These are phyloP conservation scores for Tricholaema leucomelas DNA, from an alignment of 2,113 vertebrate genomes.

Conservation along the genomic window DNA sequence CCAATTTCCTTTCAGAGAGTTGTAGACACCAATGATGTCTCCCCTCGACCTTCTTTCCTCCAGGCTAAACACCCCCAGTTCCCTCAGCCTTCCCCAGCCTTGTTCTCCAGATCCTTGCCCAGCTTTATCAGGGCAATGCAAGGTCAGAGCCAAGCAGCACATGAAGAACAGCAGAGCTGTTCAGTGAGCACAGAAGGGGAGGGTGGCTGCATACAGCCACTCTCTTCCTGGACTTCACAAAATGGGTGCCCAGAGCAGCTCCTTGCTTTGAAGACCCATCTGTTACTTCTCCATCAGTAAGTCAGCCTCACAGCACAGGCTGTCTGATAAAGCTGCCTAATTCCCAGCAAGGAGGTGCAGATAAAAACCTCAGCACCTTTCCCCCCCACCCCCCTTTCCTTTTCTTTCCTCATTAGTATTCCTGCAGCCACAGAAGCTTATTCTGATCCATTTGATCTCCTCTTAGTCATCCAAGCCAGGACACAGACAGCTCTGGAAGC, in stretches of 20 bases:
- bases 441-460: not conserved
- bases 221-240: rapidly evolving
- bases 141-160: not conserved
- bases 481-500: rapidly evolving
- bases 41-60: too few species aligned
- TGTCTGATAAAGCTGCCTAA: not conserved
- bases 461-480: not conserved
- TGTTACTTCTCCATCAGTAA: rapidly evolving
- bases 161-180: not conserved
- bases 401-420: not conserved
- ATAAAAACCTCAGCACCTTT: not conserved
- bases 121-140: rapidly evolving
- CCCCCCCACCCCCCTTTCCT: not conserved
- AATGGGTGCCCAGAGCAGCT: not conserved
- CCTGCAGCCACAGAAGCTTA: not conserved
- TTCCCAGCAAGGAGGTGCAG: not conserved
- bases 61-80: too few species aligned
- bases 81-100: too few species aligned
- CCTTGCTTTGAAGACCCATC: not conserved
- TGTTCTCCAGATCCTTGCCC: too few species aligned
- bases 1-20: too few species aligned
- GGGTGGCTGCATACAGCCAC: not conserved
- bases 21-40: too few species aligned
- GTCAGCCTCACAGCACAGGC: not conserved
- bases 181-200: not conserved